phyloP scores from a whole-genome alignment of 2,797 vertebrate genomes.

The Lepilemur ruficaudatus region DNA sequence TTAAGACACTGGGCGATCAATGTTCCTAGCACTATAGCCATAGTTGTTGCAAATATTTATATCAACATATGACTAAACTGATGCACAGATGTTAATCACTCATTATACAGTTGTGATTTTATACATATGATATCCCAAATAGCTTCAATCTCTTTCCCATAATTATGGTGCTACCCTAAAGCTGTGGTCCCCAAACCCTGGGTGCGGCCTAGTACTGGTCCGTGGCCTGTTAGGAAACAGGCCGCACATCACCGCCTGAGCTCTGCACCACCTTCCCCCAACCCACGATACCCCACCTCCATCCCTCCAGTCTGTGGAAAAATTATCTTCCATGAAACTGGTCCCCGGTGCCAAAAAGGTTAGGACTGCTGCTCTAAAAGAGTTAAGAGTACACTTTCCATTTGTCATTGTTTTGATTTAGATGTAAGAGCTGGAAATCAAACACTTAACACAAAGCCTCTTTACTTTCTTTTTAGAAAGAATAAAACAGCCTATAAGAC shows the following conservation, averaged over 20 bases:
- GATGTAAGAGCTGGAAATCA: conserved; percentile 9
- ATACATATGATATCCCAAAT: not conserved
- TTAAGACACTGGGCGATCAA: not conserved
- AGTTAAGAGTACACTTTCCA: not conserved
- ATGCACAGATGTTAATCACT: not conserved
- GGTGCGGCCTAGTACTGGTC: too few relatives aligned
- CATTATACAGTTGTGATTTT: not conserved
- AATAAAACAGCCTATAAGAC: conserved; percentile 16
- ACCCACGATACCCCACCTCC: too few relatives aligned
- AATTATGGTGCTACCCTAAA: not conserved
- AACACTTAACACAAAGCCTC: not conserved
- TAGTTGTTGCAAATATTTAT: not conserved
- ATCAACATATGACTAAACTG: not conserved
- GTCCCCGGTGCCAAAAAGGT: too few relatives aligned
- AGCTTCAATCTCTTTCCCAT: not conserved
- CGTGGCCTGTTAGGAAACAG: too few relatives aligned
- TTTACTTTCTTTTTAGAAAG: conserved; percentile 16
- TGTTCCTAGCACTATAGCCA: not conserved
- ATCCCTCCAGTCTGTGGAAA: too few relatives aligned
- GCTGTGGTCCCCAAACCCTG: too few relatives aligned
- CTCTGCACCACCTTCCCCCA: too few relatives aligned
- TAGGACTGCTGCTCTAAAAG: not conserved
- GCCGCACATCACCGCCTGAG: too few relatives aligned
- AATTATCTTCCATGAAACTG: too few relatives aligned
- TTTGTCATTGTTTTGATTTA: conserved; percentile 13